phyloP scores from a whole-genome alignment of 2,888 invertebrate species.

The Hypena proboscidalis region DNA sequence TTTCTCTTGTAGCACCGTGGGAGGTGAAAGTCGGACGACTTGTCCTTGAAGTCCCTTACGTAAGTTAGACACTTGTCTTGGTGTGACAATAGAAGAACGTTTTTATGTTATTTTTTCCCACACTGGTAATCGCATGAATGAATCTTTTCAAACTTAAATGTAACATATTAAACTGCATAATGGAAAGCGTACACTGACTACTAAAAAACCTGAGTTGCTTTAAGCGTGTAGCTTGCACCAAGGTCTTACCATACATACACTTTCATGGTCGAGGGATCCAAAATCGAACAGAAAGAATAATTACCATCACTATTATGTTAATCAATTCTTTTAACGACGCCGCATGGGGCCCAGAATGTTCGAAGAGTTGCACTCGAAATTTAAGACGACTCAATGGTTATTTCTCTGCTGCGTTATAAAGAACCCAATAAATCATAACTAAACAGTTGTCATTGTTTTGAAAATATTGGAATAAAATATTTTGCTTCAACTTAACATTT shows the following conservation, averaged over 20 bases:
- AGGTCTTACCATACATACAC: slow-evolving; percentile 35
- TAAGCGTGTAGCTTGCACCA: slow-evolving; percentile 42
- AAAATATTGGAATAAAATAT: too few relatives aligned
- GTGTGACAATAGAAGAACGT: slow-evolving; percentile 39
- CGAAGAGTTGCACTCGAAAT: slow-evolving; percentile 40
- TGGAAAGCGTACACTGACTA: slow-evolving; percentile 10
- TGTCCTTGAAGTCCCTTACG: slow-evolving; percentile 69
- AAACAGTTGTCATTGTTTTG: slow-evolving; percentile 33
- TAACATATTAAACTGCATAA: slow-evolving; percentile 21
- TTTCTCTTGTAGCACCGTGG: slow-evolving; percentile 69
- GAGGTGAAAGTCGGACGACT: slow-evolving; percentile 73
- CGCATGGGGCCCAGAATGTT: slow-evolving; percentile 48
- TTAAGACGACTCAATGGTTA: slow-evolving; percentile 29
- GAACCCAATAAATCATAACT: slow-evolving; percentile 35
- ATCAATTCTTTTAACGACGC: slow-evolving; percentile 62
- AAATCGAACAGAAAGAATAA: slow-evolving; percentile 62
- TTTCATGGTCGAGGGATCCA: slow-evolving; percentile 50
- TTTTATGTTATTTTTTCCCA: slow-evolving; percentile 25
- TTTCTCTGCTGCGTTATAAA: slow-evolving; percentile 38
- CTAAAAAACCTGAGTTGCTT: slow-evolving; percentile 21
- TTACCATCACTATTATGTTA: slow-evolving; percentile 62
- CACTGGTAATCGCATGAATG: slow-evolving; percentile 19
- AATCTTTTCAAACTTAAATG: slow-evolving; percentile 16
- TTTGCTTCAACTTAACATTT: too few relatives aligned
- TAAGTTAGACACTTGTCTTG: slow-evolving; percentile 53